Evolutionary conservation across 2,888 invertebrate genomes (phyloP).

Genomic region (Crocallis elinguaria): DNA sequence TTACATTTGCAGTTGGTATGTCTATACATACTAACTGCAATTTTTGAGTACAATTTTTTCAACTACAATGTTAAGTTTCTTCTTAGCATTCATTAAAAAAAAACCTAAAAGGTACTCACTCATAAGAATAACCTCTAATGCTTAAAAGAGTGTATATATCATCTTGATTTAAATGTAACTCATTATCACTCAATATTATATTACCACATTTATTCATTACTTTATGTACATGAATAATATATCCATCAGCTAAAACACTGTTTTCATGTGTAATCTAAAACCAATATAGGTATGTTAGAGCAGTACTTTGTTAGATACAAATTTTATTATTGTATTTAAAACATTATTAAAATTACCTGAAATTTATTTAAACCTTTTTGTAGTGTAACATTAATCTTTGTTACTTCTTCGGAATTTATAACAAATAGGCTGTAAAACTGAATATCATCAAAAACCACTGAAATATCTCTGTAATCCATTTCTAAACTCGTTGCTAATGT

Average conservation of each 20-base stretch:
- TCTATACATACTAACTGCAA: no score
- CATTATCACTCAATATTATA: slow-evolving; percentile 3
- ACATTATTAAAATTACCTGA: slow-evolving; percentile 11
- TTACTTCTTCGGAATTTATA: neutral
- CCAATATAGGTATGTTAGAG: neutral
- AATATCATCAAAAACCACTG: slow-evolving; percentile 22
- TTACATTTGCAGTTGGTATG: no score
- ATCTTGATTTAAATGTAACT: slow-evolving; percentile 9
- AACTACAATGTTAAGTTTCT: no score
- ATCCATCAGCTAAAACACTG: slow-evolving; percentile 11
- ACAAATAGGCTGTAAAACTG: slow-evolving; percentile 12
- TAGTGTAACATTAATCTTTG: slow-evolving; percentile 14
- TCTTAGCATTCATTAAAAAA: no score
- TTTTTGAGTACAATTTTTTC: no score
- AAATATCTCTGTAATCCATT: slow-evolving; percentile 3
- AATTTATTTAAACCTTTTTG: slow-evolving; percentile 16
- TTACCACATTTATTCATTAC: neutral
- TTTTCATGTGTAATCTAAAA: slow-evolving; percentile 15
- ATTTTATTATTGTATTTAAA: neutral
- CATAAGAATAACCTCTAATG: slow-evolving; percentile 21
- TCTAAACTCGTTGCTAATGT: slow-evolving; percentile 43
- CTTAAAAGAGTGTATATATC: slow-evolving; percentile 27
- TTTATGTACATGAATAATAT: neutral
- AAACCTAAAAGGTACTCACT: slow-evolving; percentile 14
- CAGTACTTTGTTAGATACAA: no score